Percentiles rank a stretch among this genome's conserved stretches.
phyloP scores from a whole-genome alignment of 2,113 vertebrate genomes.

The Indicator indicator region DNA sequence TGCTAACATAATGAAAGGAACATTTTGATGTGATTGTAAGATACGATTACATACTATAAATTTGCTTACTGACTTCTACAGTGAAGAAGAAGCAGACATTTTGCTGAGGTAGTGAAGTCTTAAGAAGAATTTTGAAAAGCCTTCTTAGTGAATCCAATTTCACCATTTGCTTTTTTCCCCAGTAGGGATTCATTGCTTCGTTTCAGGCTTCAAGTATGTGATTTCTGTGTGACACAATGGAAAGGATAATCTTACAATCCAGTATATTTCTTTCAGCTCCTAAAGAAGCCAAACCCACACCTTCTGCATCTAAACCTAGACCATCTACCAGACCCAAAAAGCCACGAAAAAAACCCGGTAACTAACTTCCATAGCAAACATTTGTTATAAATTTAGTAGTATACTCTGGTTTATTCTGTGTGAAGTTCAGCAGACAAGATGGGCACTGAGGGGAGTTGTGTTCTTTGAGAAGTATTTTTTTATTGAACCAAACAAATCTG shows the following conservation, averaged over 20 bases:
- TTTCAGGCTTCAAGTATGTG: not conserved
- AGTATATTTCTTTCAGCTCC: conserved; percentile 78
- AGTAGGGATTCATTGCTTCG: not conserved
- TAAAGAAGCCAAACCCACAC: conserved; percentile 62
- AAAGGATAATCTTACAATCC: conserved; percentile 24
- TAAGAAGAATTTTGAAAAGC: not conserved
- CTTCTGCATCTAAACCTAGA: conserved; percentile 74
- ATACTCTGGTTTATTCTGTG: not conserved
- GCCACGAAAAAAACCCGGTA: conserved; percentile 72
- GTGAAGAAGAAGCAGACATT: not conserved
- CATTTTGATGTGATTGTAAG: not conserved
- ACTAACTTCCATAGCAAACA: conserved; percentile 2
- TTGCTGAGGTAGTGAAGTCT: not conserved
- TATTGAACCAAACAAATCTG: not conserved
- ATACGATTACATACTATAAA: not conserved
- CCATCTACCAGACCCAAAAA: conserved; percentile 48
- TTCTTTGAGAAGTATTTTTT: not conserved
- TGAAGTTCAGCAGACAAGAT: not conserved
- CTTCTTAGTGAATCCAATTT: not conserved
- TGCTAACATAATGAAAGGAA: not conserved
- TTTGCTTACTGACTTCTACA: not conserved
- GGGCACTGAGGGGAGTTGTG: not conserved
- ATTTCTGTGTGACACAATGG: not conserved
- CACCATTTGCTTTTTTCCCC: not conserved
- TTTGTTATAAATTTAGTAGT: not conserved